Evolutionary conservation across 2,113 vertebrate species (phyloP), one percentile per base, ranked within the genome.

Genomic region (Hirundichthys speculiger): DNA sequence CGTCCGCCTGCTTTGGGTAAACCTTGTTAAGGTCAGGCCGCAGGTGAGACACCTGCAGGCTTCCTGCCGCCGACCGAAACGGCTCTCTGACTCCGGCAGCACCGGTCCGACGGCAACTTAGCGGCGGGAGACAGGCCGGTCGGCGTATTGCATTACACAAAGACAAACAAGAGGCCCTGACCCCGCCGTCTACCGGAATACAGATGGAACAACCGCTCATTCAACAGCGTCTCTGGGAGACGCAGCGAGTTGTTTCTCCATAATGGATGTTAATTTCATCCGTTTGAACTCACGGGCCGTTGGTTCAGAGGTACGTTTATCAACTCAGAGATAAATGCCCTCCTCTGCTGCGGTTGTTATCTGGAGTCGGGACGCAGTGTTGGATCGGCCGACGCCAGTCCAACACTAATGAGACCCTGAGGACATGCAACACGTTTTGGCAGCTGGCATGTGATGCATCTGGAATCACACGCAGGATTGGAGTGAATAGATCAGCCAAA

Each of bases 11-110:
- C 77, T 70, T 79, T 73, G 75, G 75, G 75, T 76, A 84, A 88
- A 86, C 81, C 74, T 84, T 79, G 84, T 86, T 84, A 88, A 84
- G 89, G 87, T 88, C 85, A 89, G 75, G 81, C 85, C 64, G 65
- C 2, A 41, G 65, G 64, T 79, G 75, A 87, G 64, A 49, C 65
- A 64, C 75, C 69, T 70, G 70, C 56, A 74, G 66, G 68, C 77
- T 61, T 79, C 85, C 82, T 66, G 85, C 81, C 74, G 79, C 50
- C 77, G 65, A 72, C 84, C 77, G 81, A 75, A 85, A 78, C 79
- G 63, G 75, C 63, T 82, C 70, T 55, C 64, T 46, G 74, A 78
- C 65, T 76, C 51, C 47, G 60, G 58, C 70, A 72, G 67, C 15
- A 46, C 42, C 50, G 81, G 81, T 82, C 57, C 77, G 68, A 41